Evolutionary conservation across 1,140 invertebrate genomes (phyloP), one percentile per base, ranked within the genome.

Genomic region (Drosophila pachea): DNA sequence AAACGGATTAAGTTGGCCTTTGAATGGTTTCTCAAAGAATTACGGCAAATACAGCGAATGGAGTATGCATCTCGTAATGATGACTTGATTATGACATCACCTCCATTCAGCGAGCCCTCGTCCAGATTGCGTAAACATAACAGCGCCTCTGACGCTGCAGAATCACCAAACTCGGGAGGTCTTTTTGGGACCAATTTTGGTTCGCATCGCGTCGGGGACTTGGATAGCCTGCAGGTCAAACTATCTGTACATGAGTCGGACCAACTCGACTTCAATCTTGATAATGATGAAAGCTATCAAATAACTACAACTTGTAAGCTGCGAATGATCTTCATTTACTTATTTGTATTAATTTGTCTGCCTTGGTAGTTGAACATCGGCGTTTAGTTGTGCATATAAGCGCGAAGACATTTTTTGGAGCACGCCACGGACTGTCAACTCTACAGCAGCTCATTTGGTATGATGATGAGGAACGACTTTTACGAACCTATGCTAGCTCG

Each of bases 401-500:
- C 0, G 94, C 93, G 0, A 92, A 91, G 7, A 94, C 93, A 0
- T 96, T 93, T 87, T 95, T 94, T 74, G 95, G 95, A 0, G 94
- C 93, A 0, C 91, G 95, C 1, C 94, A 96, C 71, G 95, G 93
- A 0, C 89, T 96, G 7, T 95, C 96, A 82, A 96, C 95, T 0
- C 89, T 97, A 0, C 92, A 92, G 5, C 95, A 96, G 78, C 88
- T 97, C 40, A 93, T 96, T 8, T 95, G 94, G 94, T 92, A 93
- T 83, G 94, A 92, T 32, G 93, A 94, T 22, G 91, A 91, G 33
- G 91, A 91, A 0, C 90, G 90, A 0, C 91, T 91, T n/a, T 90
- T 93, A 8, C 91, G 93, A 5, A 90, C 91, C 2, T 88, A 95
- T 2, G 91, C 92, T 60, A 91, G 92, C 9, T 92, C 91, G 0